A percentile compares a stretch with the other conserved stretches of the same genome.
phyloP scores from a whole-genome alignment of 1,140 invertebrate genomes.

The Diprion similis region DNA sequence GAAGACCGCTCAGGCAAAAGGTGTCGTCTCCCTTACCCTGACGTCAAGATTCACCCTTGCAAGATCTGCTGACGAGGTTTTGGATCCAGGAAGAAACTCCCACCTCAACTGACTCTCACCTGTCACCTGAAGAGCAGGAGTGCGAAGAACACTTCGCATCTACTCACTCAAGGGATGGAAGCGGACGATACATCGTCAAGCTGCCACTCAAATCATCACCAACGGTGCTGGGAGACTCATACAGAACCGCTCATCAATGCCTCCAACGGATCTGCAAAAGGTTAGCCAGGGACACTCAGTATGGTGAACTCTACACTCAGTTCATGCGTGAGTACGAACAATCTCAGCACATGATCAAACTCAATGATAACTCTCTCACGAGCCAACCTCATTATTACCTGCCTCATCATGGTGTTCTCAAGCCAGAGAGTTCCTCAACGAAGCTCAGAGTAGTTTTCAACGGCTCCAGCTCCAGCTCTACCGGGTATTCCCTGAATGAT shows the following conservation, averaged over 20 bases:
- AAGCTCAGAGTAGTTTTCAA: slow-evolving; percentile 43
- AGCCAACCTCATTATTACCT: slow-evolving; percentile 8
- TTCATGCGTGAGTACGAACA: slow-evolving; percentile 49
- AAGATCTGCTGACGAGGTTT: not conserved
- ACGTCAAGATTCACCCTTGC: not conserved
- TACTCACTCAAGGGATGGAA: slow-evolving; percentile 22
- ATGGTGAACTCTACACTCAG: slow-evolving; percentile 35
- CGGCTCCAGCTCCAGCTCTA: slow-evolving; percentile 29
- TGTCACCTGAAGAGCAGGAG: slow-evolving; percentile 9
- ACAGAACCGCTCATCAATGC: slow-evolving; percentile 20
- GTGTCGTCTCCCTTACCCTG: slow-evolving; percentile 3
- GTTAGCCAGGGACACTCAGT: slow-evolving; percentile 24
- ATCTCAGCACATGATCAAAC: slow-evolving; percentile 44
- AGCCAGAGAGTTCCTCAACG: slow-evolving; percentile 24
- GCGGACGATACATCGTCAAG: slow-evolving; percentile 21
- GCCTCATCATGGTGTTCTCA: slow-evolving; percentile 23
- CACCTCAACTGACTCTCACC: not conserved
- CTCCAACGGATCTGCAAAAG: slow-evolving; percentile 23
- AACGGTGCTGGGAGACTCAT: slow-evolving; percentile 27
- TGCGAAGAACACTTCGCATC: slow-evolving; percentile 24
- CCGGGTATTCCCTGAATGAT: slow-evolving; percentile 42
- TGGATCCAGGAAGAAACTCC: slow-evolving; percentile 13
- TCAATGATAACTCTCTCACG: not conserved
- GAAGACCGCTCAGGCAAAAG: slow-evolving; percentile 15
- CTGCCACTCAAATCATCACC: slow-evolving; percentile 16